Evolutionary conservation across 2,888 invertebrate genomes (phyloP).

Genomic region (Salpingus planirostris): DNA sequence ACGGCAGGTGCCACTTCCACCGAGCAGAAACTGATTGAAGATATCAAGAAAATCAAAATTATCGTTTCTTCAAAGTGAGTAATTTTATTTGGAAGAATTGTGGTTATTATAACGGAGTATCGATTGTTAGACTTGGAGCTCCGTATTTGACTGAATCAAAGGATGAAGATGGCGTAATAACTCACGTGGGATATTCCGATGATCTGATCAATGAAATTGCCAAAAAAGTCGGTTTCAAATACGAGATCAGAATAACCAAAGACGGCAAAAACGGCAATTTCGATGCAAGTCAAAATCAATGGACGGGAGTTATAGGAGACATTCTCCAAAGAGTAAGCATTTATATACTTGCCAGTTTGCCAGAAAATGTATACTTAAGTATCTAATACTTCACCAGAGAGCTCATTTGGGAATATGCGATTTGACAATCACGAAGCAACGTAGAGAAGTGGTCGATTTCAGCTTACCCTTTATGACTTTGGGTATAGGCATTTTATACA

Average conservation of each 20-base stretch:
- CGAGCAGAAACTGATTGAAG: too few species aligned
- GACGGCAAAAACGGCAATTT: slow-evolving; percentile 62
- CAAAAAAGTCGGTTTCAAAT: slow-evolving; percentile 22
- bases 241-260: slow-evolving; percentile 54
- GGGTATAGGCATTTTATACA: slow-evolving; percentile 75
- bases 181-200: slow-evolving; percentile 85
- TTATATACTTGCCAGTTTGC: neutral
- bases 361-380: neutral
- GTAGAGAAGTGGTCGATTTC: slow-evolving; percentile 85
- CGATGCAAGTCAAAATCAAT: slow-evolving; percentile 58
- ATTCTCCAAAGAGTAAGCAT: slow-evolving; percentile 59
- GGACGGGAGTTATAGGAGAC: slow-evolving; percentile 70
- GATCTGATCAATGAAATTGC: slow-evolving; percentile 61
- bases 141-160: too few species aligned
- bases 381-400: slow-evolving; percentile 51
- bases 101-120: too few species aligned
- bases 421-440: slow-evolving; percentile 85
- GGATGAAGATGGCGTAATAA: too few species aligned
- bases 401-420: slow-evolving; percentile 94
- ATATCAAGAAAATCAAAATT: too few species aligned
- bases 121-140: too few species aligned
- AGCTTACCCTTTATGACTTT: slow-evolving; percentile 97
- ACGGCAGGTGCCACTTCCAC: too few species aligned
- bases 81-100: too few species aligned
- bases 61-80: too few species aligned